Evolutionary conservation across 2,113 vertebrate species (phyloP).

Genomic region (Tamias sibiricus): DNA sequence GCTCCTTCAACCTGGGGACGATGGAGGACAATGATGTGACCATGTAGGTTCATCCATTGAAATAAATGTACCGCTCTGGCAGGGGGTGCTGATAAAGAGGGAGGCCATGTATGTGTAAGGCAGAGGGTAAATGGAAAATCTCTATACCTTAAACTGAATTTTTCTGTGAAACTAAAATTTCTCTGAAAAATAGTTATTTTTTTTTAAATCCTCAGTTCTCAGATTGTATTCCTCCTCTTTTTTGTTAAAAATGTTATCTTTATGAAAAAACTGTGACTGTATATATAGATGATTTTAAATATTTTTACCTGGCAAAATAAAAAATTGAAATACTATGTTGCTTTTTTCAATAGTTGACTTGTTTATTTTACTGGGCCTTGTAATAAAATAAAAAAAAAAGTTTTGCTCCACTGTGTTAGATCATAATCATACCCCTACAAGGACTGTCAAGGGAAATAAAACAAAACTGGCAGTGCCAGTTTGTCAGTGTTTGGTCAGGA

Average conservation of each 20-base stretch:
- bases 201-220: background rate
- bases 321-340: background rate
- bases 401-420: background rate
- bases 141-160: background rate
- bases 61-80: background rate
- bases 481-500: background rate
- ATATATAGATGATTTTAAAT: background rate
- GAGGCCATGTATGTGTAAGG: background rate
- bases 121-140: background rate
- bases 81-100: background rate
- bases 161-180: background rate
- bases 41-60: background rate
- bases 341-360: background rate
- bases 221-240: background rate
- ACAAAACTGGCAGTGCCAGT: background rate
- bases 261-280: background rate
- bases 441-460: background rate
- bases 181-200: background rate
- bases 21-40: background rate
- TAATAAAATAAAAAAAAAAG: background rate
- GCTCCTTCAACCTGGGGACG: too few species aligned
- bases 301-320: background rate
- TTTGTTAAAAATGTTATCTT: background rate
- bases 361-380: background rate
- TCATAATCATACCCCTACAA: background rate